Base-by-base conservation (phyloP, 2,888 invertebrate species). In the Dryobota labecula region DNA sequence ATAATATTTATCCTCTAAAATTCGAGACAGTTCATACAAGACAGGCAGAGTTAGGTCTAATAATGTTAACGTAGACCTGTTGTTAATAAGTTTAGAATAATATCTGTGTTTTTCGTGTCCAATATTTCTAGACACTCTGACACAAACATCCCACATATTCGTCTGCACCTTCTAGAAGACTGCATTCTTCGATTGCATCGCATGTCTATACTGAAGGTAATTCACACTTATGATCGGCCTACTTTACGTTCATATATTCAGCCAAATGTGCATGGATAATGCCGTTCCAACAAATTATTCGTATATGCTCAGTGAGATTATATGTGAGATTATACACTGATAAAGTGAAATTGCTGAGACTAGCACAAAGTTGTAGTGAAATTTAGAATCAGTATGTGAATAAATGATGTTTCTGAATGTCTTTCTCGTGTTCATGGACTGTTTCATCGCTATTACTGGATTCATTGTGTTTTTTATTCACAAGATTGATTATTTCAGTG, bases 241-340 rank as follows among this genome's bases (percentile, higher is more conserved):
- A 83, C 84, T 87, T 87, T 87, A 84, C 80, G 84, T 81, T 86
- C 84, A 88, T 84, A 80, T 79, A 81, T 84, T 49, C 67, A 80
- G 80, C 76, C 74, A 77, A 87, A 86, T 84, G 83, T 78, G 79
- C 70, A 74, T 67, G 77, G 73, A 83, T 84, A 82, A 80, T 83
- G 76, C 76, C 66, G 60, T 83, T 79, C 67, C 75, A 72, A 78
- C 76, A 82, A 77, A 82, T 82, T 77, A 65, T 73, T 73, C 57
- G 75, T 78, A 75, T 74, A 65, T 76, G 69, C 77, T 85, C 74
- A 70, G 63, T 71, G 64, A 82, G 75, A 75, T 78, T 82, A 73
- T 63, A n/a, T n/a, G 63, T 71, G 64, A 82, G 75, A 75, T 78
- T 82, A 73, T 63, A n/a, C n/a, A 53, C 68, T 58, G 67, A 70